Percentiles rank a stretch among this genome's conserved stretches.
Evolutionary conservation across 2,797 vertebrate species (phyloP).

Genomic region (Pangasius sanitwongsei): DNA sequence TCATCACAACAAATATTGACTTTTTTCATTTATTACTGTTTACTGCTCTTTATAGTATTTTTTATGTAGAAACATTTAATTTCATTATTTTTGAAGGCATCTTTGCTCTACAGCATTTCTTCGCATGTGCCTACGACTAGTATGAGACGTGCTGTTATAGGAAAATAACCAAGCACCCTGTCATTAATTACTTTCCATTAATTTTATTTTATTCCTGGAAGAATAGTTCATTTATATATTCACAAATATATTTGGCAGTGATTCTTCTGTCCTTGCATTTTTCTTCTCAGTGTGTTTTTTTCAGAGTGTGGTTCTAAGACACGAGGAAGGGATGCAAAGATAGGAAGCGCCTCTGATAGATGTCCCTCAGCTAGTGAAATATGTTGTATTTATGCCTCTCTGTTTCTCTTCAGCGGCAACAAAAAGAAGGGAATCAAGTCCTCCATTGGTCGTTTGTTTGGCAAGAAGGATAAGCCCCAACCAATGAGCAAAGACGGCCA

Average conservation of each 20-base stretch:
- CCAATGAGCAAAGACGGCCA: conserved; percentile 82
- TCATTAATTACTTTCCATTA: not conserved
- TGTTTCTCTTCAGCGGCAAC: conserved; percentile 79
- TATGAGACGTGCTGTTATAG: too few relatives aligned
- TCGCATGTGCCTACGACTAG: too few relatives aligned
- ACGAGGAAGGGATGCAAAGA: not conserved
- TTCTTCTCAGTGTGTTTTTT: too few relatives aligned
- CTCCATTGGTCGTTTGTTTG: conserved; percentile 92
- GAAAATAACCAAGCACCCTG: not conserved
- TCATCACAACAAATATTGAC: too few relatives aligned
- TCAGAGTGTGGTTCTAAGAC: not conserved
- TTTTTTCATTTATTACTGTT: too few relatives aligned
- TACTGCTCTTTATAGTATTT: too few relatives aligned
- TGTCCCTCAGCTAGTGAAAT: not conserved
- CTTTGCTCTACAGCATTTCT: too few relatives aligned
- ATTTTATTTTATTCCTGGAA: not conserved
- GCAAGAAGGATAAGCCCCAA: conserved; percentile 94
- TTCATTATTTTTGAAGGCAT: too few relatives aligned
- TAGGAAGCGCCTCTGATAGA: not conserved
- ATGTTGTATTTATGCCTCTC: not conserved
- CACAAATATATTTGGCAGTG: not conserved
- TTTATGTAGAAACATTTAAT: too few relatives aligned
- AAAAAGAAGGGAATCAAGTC: conserved; percentile 96
- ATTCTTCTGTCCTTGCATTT: not conserved
- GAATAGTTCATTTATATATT: not conserved